Evolutionary conservation across 2,888 invertebrate species (phyloP).

Genomic region (Corbicula japonica): DNA sequence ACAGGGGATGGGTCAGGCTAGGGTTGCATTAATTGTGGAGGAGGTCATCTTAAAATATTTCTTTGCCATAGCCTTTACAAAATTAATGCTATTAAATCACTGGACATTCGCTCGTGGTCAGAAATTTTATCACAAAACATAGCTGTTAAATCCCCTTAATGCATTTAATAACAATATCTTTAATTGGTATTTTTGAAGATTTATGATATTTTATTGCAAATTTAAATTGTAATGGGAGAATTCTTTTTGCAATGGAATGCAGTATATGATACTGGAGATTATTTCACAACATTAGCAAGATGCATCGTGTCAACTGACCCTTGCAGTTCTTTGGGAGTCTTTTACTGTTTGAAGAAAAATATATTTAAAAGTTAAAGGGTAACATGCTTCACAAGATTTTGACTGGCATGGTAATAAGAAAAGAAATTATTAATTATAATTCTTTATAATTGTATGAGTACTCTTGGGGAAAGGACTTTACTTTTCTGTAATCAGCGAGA

Average conservation of each 20-base stretch:
- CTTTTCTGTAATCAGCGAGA: no score
- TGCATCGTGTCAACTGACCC: no score
- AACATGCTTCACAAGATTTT: not conserved
- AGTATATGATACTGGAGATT: no score
- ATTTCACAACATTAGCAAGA: no score
- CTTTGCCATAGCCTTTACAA: constrained; percentile 21
- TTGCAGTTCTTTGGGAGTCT: not conserved
- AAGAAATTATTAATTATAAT: no score
- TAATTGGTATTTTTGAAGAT: constrained; percentile 32
- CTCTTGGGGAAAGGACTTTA: no score
- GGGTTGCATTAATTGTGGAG: constrained; percentile 26
- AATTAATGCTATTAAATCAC: constrained; percentile 5
- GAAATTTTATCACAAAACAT: no score
- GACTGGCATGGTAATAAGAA: no score
- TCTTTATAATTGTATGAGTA: no score
- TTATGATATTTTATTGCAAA: constrained; percentile 54
- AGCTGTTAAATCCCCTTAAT: constrained; percentile 1
- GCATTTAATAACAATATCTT: constrained; percentile 12
- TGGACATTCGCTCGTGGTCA: constrained; percentile 19
- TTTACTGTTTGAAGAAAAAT: not conserved
- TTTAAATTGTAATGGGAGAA: constrained; percentile 11
- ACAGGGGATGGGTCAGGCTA: constrained; percentile 54
- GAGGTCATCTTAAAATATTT: constrained; percentile 43
- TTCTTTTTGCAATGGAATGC: constrained; percentile 21
- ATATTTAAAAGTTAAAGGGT: not conserved